Conservation (phyloP, 2,797 vertebrate species). For the Danio jaintianensis region DNA sequence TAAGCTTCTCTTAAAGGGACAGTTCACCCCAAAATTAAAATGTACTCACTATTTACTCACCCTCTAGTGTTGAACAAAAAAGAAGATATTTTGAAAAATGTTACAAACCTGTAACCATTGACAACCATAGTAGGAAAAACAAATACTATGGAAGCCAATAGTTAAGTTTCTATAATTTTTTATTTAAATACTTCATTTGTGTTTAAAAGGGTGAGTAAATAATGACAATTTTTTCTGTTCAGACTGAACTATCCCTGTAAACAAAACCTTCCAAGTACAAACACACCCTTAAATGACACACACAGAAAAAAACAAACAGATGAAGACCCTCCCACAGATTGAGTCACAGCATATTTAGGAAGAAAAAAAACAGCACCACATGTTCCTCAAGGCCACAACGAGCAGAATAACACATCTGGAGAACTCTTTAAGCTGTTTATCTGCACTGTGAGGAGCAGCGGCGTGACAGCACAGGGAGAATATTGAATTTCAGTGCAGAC, state of each 20-base stretch:
- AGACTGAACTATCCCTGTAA: not conserved
- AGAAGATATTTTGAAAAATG: too few relatives aligned
- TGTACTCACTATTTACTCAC: too few relatives aligned
- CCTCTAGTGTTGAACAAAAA: too few relatives aligned
- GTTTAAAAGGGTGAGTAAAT: too few relatives aligned
- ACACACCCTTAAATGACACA: conserved; percentile 26
- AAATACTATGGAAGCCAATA: too few relatives aligned
- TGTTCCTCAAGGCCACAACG: conserved; percentile 27
- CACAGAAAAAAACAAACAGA: not conserved
- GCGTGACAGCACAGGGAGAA: conserved; percentile 14
- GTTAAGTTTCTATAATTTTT: too few relatives aligned
- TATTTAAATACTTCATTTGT: too few relatives aligned
- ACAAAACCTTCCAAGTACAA: conserved; percentile 9
- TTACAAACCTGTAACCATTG: too few relatives aligned
- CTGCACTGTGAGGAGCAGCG: conserved; percentile 25
- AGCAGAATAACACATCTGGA: conserved; percentile 42
- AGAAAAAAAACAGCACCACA: conserved; percentile 18
- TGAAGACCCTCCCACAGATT: conserved; percentile 7
- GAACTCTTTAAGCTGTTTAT: conserved; percentile 40
- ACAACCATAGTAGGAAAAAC: too few relatives aligned
- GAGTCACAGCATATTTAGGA: conserved; percentile 13
- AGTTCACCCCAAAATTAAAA: too few relatives aligned
- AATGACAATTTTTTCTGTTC: too few relatives aligned
- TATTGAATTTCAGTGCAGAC: conserved; percentile 22
- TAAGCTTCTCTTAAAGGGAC: too few relatives aligned